Percentiles rank a stretch among this genome's conserved stretches.
phyloP scores from a whole-genome alignment of 2,888 invertebrate species.

The Lobophora halterata region DNA sequence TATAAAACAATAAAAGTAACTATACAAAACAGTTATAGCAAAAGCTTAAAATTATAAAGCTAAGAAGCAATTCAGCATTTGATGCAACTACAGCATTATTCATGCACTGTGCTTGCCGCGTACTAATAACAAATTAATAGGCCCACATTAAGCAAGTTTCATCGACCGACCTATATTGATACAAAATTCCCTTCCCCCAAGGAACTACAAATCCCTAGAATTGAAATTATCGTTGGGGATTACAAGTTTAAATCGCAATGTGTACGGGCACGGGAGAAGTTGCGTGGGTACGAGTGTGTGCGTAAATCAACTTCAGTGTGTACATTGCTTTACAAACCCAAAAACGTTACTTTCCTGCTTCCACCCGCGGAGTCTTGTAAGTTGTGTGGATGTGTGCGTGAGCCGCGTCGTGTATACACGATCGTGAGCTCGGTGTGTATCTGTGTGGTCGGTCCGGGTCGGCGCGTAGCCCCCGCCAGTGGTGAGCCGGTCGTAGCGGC shows the following conservation, averaged over 20 bases:
- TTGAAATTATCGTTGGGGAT: constrained; percentile 76
- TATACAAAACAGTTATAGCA: too few species aligned
- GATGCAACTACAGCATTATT: constrained; percentile 12
- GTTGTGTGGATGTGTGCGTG: constrained; percentile 49
- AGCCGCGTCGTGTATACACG: constrained; percentile 44
- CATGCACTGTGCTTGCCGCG: constrained; percentile 13
- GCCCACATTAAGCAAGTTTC: constrained; percentile 6
- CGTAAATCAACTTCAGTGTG: constrained; percentile 67
- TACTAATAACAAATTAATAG: constrained; percentile 11
- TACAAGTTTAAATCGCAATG: constrained; percentile 76
- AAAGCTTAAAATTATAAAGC: constrained; percentile 13
- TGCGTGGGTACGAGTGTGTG: constrained; percentile 55
- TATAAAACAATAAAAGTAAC: too few species aligned
- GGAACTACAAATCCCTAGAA: constrained; percentile 64
- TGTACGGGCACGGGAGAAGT: constrained; percentile 53
- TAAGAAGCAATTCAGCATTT: constrained; percentile 9
- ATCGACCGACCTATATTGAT: constrained; percentile 15
- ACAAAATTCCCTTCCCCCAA: constrained; percentile 2
- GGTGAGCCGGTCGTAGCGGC: constrained; percentile 64
- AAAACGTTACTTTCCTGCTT: constrained; percentile 74
- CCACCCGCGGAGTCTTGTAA: constrained; percentile 62
- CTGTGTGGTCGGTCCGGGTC: constrained; percentile 73
- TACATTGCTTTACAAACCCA: constrained; percentile 69
- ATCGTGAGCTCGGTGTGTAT: constrained; percentile 47
- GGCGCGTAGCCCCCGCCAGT: constrained; percentile 76